Evolutionary conservation across 2,888 invertebrate genomes (phyloP).

Genomic region (Octodonta nipae): DNA sequence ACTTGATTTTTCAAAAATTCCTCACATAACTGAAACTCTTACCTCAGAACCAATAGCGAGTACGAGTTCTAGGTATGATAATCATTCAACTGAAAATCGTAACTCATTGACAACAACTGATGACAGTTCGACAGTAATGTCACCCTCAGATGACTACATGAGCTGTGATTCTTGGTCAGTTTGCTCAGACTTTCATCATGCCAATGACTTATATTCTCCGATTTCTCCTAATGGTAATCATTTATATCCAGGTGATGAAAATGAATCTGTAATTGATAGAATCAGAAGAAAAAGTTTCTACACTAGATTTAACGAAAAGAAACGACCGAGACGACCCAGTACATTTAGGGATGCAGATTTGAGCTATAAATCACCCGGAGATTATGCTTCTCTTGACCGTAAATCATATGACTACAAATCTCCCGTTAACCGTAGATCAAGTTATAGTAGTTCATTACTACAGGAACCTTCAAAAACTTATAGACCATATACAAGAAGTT

Average conservation of each 20-base stretch:
- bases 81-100: constrained; percentile 13
- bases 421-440: constrained; percentile 17
- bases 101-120: constrained; percentile 27
- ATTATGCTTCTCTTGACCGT: constrained; percentile 29
- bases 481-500: constrained; percentile 26
- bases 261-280: constrained; percentile 65
- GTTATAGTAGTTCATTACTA: not conserved
- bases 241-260: constrained; percentile 36
- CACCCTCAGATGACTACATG: constrained; percentile 48
- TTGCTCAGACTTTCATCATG: constrained; percentile 42
- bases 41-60: constrained; percentile 8
- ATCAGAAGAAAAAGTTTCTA: constrained; percentile 83
- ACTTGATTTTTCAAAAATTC: constrained; percentile 44
- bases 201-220: constrained; percentile 21
- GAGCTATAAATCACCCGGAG: constrained; percentile 14
- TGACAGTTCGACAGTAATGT: constrained; percentile 34
- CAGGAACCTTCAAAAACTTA: constrained; percentile 6
- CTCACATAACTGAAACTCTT: too few species aligned
- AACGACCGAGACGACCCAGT: constrained; percentile 53
- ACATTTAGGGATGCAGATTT: constrained; percentile 35
- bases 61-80: constrained; percentile 6
- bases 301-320: constrained; percentile 74
- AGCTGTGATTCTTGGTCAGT: constrained; percentile 50
- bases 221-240: constrained; percentile 34
- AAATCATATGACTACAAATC: constrained; percentile 22